Conservation (phyloP, 2,113 vertebrate genomes). For the Pseudonaja textilis region DNA sequence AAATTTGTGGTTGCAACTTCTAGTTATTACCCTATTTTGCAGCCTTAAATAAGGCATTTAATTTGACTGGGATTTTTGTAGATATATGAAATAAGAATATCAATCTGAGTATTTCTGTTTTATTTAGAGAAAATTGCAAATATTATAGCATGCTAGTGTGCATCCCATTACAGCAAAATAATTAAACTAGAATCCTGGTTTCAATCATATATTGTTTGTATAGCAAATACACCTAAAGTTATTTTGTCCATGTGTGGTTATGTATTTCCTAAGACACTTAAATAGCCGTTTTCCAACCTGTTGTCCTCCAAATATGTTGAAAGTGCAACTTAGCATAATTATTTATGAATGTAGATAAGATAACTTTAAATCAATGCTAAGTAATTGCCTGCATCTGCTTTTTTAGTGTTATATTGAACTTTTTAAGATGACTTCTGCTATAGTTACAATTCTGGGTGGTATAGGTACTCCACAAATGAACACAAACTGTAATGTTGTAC, state of each 20-base stretch:
- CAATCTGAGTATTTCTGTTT: background rate
- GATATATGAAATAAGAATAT: background rate
- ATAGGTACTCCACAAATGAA: constrained; percentile 2
- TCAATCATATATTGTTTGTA: background rate
- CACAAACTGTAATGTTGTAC: constrained; percentile 30
- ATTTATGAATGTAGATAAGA: background rate
- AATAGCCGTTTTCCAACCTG: background rate
- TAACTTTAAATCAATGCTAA: background rate
- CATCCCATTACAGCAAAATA: background rate
- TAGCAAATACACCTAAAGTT: background rate
- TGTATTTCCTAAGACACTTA: background rate
- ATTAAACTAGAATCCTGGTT: constrained; percentile 21
- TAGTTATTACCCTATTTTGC: constrained; percentile 38
- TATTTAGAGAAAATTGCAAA: constrained; percentile 38
- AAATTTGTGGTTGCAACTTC: constrained; percentile 47
- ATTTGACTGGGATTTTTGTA: background rate
- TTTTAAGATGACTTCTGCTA: constrained; percentile 29
- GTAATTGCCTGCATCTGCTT: background rate
- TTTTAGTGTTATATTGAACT: constrained; percentile 22
- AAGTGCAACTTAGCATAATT: background rate
- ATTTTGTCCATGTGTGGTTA: background rate
- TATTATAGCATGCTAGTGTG: background rate
- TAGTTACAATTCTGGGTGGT: constrained; percentile 18
- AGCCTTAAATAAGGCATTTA: constrained; percentile 5
- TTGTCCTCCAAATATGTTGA: background rate